Evolutionary conservation across 1,140 invertebrate genomes (phyloP).

Genomic region (Onthophagus taurus): DNA sequence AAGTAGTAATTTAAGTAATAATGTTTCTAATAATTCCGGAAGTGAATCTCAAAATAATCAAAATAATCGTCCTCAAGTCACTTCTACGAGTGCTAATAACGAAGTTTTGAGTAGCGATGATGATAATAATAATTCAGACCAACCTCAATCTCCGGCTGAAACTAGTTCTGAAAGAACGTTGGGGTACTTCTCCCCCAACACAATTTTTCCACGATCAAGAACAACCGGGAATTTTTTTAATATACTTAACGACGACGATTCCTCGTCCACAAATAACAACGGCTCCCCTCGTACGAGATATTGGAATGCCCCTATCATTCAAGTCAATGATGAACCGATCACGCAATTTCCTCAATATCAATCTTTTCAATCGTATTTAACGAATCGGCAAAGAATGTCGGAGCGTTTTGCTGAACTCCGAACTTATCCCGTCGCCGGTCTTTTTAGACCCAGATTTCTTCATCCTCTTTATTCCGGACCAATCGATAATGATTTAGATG

Average conservation of each 20-base stretch:
- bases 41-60: not conserved
- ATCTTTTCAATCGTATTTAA: constrained; percentile 27
- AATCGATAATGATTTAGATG: constrained; percentile 36
- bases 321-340: constrained; percentile 49
- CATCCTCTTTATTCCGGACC: constrained; percentile 37
- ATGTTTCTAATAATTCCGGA: not conserved
- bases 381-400: constrained; percentile 25
- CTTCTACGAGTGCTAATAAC: not conserved
- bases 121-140: constrained; percentile 12
- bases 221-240: constrained; percentile 23
- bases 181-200: too few species aligned
- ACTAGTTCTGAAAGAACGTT: not conserved
- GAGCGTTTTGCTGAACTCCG: constrained; percentile 25
- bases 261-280: not conserved
- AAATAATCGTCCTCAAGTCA: not conserved
- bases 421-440: constrained; percentile 23
- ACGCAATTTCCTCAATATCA: constrained; percentile 35
- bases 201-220: constrained; percentile 19
- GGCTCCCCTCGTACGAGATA: constrained; percentile 7
- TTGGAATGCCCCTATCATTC: constrained; percentile 46
- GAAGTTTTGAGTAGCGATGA: constrained; percentile 10
- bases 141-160: not conserved
- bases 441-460: constrained; percentile 35
- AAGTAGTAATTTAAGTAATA: too few species aligned
- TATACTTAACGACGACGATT: constrained; percentile 15